Evolutionary conservation across 2,113 vertebrate species (phyloP).

Genomic region (Lanius collurio): DNA sequence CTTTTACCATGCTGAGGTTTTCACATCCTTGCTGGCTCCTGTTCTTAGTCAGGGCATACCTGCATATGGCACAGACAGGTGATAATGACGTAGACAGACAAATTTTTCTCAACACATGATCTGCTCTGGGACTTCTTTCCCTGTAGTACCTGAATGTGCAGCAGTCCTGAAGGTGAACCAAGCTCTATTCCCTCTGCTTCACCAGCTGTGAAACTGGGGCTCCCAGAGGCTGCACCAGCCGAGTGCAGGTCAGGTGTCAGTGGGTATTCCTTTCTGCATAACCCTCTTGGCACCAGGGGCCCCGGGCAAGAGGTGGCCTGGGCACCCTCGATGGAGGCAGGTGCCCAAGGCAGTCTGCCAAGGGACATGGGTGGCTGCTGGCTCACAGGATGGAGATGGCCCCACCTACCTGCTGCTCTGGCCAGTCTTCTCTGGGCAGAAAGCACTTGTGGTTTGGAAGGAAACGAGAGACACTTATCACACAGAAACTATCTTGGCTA

Average conservation of each 20-base stretch:
- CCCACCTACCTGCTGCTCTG: not conserved
- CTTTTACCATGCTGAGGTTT: not conserved
- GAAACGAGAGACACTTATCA: not conserved
- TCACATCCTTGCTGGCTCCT: not conserved
- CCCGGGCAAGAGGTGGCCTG: not conserved
- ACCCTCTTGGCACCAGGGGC: not conserved
- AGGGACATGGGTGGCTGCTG: not conserved
- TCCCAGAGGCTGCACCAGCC: not conserved
- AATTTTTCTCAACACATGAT: not conserved
- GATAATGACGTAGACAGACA: not conserved
- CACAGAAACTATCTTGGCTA: not conserved
- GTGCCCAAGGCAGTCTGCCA: not conserved
- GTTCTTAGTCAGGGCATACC: not conserved
- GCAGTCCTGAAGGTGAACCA: not conserved
- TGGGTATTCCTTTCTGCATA: not conserved
- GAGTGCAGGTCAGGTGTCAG: not conserved
- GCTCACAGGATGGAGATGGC: not conserved
- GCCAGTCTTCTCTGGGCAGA: not conserved
- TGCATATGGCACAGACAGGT: not conserved
- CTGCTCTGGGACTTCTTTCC: not conserved
- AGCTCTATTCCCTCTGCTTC: not conserved
- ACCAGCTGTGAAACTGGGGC: not conserved
- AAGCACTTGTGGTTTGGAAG: not conserved
- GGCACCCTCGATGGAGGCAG: fast-evolving
- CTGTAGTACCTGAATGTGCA: not conserved